These are phyloP conservation scores for Urocolius indicus DNA, from an alignment of 2,113 vertebrate species.

Conservation along the genomic window DNA sequence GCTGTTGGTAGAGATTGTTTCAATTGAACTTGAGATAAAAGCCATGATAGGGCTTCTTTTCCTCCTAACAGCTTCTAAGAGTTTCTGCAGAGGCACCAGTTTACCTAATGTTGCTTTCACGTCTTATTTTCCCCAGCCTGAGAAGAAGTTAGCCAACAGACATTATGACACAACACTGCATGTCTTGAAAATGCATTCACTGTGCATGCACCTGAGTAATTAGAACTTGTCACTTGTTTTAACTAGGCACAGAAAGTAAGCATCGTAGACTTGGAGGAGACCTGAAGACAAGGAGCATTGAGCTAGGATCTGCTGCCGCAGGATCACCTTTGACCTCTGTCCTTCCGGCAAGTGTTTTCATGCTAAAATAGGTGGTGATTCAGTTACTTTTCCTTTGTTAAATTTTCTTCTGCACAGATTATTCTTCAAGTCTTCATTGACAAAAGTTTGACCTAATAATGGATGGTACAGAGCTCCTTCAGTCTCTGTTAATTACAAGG, in stretches of 20 bases:
- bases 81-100: not conserved
- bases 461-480: not conserved
- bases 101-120: not conserved
- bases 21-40: not conserved
- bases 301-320: constrained; percentile 31
- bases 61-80: not conserved
- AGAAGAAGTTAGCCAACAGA: not conserved
- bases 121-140: not conserved
- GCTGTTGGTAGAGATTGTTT: not conserved
- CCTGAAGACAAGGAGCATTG: constrained; percentile 42
- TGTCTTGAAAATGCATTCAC: not conserved
- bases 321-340: constrained; percentile 47
- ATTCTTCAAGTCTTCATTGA: not conserved
- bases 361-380: not conserved
- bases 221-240: not conserved
- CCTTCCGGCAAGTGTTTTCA: constrained; percentile 73
- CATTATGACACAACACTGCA: not conserved
- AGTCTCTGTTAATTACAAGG: not conserved
- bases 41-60: not conserved
- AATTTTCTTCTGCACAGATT: not conserved
- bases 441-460: not conserved
- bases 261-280: constrained; percentile 64
- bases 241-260: constrained; percentile 33
- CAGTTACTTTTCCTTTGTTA: not conserved
- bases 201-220: not conserved